Percentiles rank a stretch among this genome's conserved stretches.
Evolutionary conservation across 1,140 invertebrate genomes (phyloP).

Genomic region (Drosophila seguyi): DNA sequence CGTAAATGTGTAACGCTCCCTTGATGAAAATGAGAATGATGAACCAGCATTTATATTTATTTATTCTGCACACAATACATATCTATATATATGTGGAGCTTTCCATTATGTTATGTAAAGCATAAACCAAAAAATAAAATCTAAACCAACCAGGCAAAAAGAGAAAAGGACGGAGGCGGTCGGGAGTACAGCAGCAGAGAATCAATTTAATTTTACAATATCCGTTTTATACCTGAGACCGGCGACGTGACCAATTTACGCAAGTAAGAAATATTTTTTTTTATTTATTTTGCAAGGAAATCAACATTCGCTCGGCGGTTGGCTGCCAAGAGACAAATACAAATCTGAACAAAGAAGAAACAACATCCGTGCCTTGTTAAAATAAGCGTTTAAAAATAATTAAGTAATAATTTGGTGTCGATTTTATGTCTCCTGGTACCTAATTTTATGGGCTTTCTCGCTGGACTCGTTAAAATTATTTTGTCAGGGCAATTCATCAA

Average conservation of each 20-base stretch:
- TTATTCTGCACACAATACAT: conserved; percentile 67
- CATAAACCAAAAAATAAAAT: conserved; percentile 44
- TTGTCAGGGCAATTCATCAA: background rate
- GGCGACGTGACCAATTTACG: conserved; percentile 78
- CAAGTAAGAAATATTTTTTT: conserved; percentile 76
- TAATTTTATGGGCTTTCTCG: conserved; percentile 3
- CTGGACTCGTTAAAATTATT: background rate
- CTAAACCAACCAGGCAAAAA: conserved; percentile 12
- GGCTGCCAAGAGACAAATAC: conserved; percentile 16
- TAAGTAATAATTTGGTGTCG: conserved; percentile 77
- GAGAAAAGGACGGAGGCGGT: conserved; percentile 1
- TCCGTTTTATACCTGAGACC: conserved; percentile 78
- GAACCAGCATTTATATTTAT: conserved; percentile 75
- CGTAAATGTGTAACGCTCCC: conserved; percentile 73
- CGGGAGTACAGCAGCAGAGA: conserved; percentile 24
- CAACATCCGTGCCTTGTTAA: conserved; percentile 46
- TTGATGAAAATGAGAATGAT: conserved; percentile 75
- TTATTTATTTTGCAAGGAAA: conserved; percentile 74
- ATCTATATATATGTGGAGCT: conserved; percentile 50
- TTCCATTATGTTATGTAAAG: conserved; percentile 64
- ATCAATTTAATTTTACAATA: conserved; percentile 83
- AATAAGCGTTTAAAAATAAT: conserved; percentile 70
- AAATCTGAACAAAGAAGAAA: background rate
- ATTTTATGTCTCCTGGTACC: conserved; percentile 28
- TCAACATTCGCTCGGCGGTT: conserved; percentile 42